These are phyloP conservation scores for Haemorhous mexicanus DNA, from an alignment of 2,113 vertebrate species.

Conservation along the genomic window DNA sequence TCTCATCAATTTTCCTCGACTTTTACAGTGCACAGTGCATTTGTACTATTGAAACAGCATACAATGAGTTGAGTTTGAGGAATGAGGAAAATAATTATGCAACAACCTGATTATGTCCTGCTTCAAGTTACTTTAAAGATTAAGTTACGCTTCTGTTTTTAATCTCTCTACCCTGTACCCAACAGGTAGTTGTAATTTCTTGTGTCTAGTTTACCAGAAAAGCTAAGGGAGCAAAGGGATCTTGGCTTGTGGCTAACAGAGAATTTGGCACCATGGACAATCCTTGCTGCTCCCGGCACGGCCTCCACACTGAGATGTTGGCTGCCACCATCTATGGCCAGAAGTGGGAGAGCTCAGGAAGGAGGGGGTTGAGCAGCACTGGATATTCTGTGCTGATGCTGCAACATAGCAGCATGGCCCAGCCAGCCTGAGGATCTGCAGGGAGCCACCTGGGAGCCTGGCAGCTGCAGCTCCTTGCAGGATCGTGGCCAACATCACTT, in stretches of 20 bases:
- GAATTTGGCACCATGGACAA: neutral
- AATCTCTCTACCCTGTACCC: neutral
- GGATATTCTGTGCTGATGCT: fast-evolving
- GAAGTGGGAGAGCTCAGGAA: neutral
- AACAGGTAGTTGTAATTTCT: neutral
- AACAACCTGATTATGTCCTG: neutral
- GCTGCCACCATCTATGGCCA: neutral
- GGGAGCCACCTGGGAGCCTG: neutral
- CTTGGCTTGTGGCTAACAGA: neutral
- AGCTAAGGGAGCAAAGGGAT: neutral
- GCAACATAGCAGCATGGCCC: neutral
- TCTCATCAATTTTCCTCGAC: neutral
- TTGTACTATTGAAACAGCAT: neutral
- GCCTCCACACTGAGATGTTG: neutral
- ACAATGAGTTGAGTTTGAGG: constrained; percentile 7
- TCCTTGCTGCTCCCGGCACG: fast-evolving
- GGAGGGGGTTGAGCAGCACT: neutral
- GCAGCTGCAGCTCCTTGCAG: neutral
- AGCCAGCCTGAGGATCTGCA: neutral
- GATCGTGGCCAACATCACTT: fast-evolving
- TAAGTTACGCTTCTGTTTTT: neutral
- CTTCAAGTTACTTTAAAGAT: neutral
- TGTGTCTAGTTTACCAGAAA: neutral
- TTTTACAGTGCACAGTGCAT: neutral
- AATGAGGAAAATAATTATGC: constrained; percentile 46